These are phyloP conservation scores for Drosophila seclusa DNA, from an alignment of 2,888 invertebrate species.

Conservation along the genomic window DNA sequence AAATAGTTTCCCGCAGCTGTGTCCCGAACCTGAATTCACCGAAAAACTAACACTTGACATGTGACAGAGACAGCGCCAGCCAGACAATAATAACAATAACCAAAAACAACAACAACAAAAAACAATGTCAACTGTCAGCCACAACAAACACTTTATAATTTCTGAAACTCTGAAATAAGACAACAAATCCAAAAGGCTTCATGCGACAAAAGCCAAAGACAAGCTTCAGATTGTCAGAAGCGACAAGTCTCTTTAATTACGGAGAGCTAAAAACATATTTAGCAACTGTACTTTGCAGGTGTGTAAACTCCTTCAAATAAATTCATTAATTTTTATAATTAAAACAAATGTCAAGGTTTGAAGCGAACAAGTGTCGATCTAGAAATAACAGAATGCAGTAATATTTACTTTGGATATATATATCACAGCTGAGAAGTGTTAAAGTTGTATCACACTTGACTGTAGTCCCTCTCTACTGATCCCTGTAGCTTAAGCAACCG, in stretches of 20 bases:
- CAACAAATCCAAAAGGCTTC: slow-evolving; percentile 7
- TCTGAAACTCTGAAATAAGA: slow-evolving; percentile 18
- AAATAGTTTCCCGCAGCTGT: slow-evolving; percentile 67
- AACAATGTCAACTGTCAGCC: slow-evolving; percentile 23
- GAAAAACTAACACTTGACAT: slow-evolving; percentile 69
- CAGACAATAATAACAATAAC: slow-evolving; percentile 58
- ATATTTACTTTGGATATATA: slow-evolving; percentile 25
- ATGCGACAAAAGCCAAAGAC: neutral
- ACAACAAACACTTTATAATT: slow-evolving; percentile 39
- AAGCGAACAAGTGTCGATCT: neutral
- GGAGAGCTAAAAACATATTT: slow-evolving; percentile 5
- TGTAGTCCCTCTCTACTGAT: too few species aligned
- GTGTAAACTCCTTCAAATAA: neutral
- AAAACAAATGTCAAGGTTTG: neutral
- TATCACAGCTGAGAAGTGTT: slow-evolving; percentile 1
- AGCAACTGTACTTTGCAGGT: neutral
- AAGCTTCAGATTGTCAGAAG: slow-evolving; percentile 3
- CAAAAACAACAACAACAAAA: slow-evolving; percentile 11
- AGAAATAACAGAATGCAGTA: slow-evolving; percentile 28
- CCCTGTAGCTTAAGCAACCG: neutral
- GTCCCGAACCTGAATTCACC: slow-evolving; percentile 28
- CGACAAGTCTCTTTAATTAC: slow-evolving; percentile 31
- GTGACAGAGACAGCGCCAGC: slow-evolving; percentile 60
- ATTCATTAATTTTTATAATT: neutral
- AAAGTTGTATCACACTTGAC: slow-evolving; percentile 2